A percentile compares a stretch with the other conserved stretches of the same genome.
Evolutionary conservation across 2,113 vertebrate genomes (phyloP).

Genomic region (Lepidothrix coronata): DNA sequence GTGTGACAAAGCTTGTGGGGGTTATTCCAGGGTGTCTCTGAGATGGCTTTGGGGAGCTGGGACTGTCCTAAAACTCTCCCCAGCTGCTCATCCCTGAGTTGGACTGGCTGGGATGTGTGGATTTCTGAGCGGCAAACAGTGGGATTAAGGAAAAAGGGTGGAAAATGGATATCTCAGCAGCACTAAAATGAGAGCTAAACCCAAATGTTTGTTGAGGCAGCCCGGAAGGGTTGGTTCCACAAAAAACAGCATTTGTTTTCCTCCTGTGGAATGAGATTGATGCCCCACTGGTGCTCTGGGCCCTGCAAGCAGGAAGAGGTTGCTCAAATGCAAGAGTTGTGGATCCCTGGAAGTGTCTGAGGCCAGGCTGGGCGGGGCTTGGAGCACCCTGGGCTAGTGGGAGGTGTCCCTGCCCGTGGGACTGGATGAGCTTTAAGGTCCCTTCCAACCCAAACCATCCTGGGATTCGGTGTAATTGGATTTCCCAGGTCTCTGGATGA

Average conservation of each 20-base stretch:
- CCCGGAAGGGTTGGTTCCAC: background rate
- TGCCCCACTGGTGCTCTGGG: background rate
- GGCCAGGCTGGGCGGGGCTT: background rate
- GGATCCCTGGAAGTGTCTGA: background rate
- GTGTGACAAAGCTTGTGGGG: background rate
- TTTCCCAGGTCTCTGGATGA: background rate
- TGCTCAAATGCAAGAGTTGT: background rate
- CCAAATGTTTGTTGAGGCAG: background rate
- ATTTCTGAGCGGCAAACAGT: background rate
- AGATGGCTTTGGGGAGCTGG: background rate
- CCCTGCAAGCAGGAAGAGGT: background rate
- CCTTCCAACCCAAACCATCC: background rate
- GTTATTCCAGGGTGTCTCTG: background rate
- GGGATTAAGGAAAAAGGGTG: background rate
- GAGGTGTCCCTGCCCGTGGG: background rate
- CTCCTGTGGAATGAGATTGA: background rate
- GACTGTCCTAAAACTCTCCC: background rate
- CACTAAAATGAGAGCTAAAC: background rate
- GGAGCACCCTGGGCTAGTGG: background rate
- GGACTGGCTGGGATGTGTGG: background rate
- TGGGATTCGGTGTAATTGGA: background rate
- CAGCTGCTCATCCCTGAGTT: background rate
- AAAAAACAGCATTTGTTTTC: background rate
- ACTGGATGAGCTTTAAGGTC: background rate
- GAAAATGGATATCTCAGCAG: background rate